Conservation (phyloP, 2,797 vertebrate species). For the Urosaurus nigricauda region DNA sequence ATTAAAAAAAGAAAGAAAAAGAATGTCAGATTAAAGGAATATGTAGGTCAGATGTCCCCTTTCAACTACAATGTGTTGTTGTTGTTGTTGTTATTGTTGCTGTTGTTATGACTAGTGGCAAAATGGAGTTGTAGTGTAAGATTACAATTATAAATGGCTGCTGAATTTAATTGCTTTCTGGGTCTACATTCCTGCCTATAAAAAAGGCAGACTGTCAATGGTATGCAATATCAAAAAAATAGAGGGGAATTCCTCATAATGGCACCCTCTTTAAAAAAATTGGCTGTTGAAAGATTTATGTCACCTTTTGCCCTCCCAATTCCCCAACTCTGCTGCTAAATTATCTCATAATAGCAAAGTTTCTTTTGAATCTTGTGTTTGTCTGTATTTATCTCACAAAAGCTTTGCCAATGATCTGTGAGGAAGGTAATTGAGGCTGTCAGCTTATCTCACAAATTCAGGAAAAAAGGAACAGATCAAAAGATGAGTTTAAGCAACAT, state of each 20-base stretch:
- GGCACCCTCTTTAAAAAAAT: neutral
- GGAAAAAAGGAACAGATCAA: conserved; percentile 50
- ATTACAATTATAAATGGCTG: conserved; percentile 16
- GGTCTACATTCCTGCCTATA: neutral
- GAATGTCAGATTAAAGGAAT: conserved; percentile 66
- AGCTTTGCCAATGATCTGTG: conserved; percentile 41
- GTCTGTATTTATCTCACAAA: conserved; percentile 32
- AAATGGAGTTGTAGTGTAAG: conserved; percentile 45
- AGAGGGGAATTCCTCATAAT: neutral
- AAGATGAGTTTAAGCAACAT: conserved; percentile 35
- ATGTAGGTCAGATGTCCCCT: conserved; percentile 56
- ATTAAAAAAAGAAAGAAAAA: conserved; percentile 59
- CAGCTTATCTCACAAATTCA: conserved; percentile 23
- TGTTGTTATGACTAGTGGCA: conserved; percentile 51
- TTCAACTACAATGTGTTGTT: conserved; percentile 45
- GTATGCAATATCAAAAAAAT: neutral
- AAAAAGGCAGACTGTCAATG: neutral
- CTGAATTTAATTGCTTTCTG: neutral
- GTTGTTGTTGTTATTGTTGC: conserved; percentile 52
- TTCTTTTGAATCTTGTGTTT: conserved; percentile 38
- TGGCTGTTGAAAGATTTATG: neutral
- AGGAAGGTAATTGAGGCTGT: conserved; percentile 51
- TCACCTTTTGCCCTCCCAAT: conserved; percentile 7
- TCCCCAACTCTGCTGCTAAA: neutral
- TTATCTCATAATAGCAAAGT: neutral